phyloP scores from a whole-genome alignment of 2,113 vertebrate genomes.

The Trematocara marginatum region DNA sequence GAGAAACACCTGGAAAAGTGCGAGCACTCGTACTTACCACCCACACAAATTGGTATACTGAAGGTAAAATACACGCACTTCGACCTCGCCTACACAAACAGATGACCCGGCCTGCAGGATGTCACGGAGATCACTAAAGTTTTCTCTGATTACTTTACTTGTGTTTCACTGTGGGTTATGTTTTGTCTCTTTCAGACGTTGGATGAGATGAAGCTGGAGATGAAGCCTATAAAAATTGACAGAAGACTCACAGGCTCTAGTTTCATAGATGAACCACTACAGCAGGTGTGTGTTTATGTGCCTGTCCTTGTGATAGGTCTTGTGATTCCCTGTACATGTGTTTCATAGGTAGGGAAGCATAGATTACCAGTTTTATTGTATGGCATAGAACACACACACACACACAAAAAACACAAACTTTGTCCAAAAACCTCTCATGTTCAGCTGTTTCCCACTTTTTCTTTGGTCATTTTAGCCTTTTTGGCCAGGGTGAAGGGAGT shows the following conservation, averaged over 20 bases:
- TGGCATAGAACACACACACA: not conserved
- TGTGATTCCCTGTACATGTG: not conserved
- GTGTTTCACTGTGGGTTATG: not conserved
- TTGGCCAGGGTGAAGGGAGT: too few species aligned
- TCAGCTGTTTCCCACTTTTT: too few species aligned
- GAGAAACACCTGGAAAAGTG: constrained; percentile 95
- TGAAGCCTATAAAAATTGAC: constrained; percentile 90
- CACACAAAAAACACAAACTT: too few species aligned
- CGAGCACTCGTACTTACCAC: constrained; percentile 90
- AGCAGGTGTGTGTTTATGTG: constrained; percentile 78
- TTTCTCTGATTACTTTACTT: not conserved
- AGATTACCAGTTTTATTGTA: not conserved
- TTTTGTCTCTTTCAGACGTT: constrained; percentile 76
- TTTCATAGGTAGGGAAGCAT: not conserved
- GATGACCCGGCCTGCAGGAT: not conserved
- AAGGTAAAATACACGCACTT: constrained; percentile 75
- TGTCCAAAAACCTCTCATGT: too few species aligned
- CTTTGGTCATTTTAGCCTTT: too few species aligned
- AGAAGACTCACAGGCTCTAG: constrained; percentile 93
- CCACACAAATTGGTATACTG: constrained; percentile 82
- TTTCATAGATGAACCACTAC: constrained; percentile 97
- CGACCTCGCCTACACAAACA: not conserved
- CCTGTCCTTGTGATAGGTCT: not conserved
- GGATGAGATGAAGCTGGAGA: constrained; percentile 94
- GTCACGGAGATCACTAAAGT: not conserved